phyloP scores from a whole-genome alignment of 1,140 invertebrate genomes.

The Tetraneura akinire region DNA sequence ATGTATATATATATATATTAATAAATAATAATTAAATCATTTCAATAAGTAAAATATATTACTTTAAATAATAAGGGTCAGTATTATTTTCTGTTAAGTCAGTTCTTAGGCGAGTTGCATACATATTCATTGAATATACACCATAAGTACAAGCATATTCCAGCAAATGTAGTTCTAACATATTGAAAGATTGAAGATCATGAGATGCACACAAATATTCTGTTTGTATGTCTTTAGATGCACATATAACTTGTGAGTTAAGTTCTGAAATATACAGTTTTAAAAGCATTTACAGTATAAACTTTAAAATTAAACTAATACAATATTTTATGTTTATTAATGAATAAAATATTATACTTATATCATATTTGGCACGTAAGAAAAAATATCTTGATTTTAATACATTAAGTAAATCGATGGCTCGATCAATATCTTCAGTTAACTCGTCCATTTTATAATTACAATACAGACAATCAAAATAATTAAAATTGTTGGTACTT shows the following conservation, averaged over 20 bases:
- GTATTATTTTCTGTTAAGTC: conserved; percentile 7
- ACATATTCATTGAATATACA: conserved; percentile 45
- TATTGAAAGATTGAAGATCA: conserved; percentile 27
- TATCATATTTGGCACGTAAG: conserved; percentile 21
- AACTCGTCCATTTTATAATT: conserved; percentile 15
- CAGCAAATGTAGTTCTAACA: conserved; percentile 28
- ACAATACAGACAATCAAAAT: too few relatives aligned
- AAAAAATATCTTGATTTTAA: conserved; percentile 45
- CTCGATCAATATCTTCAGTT: conserved; percentile 30
- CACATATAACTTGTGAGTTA: neutral
- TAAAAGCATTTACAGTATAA: neutral
- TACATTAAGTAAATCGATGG: conserved; percentile 21
- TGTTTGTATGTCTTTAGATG: neutral
- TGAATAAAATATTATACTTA: neutral
- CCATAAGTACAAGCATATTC: conserved; percentile 45
- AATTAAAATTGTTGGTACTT: too few relatives aligned
- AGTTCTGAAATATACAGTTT: conserved; percentile 5
- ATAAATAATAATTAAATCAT: conserved; percentile 9
- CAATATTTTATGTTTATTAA: neutral
- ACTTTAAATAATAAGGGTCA: conserved; percentile 43
- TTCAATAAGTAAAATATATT: neutral
- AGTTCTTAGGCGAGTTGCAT: conserved; percentile 30
- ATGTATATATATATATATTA: too few relatives aligned
- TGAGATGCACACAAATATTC: neutral
- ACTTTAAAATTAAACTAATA: neutral